These are phyloP conservation scores for Chelmon rostratus DNA, from an alignment of 2,797 vertebrate genomes.

Conservation along the genomic window DNA sequence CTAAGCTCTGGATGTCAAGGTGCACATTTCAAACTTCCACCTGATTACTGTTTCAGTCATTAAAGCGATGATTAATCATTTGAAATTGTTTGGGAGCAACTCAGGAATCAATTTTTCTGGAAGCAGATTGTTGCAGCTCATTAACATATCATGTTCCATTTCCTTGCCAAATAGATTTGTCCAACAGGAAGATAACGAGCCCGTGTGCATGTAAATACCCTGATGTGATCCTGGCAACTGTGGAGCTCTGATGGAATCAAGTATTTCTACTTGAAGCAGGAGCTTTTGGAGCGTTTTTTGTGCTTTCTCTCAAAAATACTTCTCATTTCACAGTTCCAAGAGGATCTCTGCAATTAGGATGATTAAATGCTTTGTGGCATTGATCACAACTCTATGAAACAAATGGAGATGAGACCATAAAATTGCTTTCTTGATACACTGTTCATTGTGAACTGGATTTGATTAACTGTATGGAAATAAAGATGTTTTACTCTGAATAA, in stretches of 20 bases:
- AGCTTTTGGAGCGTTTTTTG: no score
- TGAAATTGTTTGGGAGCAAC: slow-evolving; percentile 34
- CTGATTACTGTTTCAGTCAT: slow-evolving; percentile 49
- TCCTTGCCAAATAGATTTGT: slow-evolving; percentile 54
- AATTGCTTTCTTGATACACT: slow-evolving; percentile 11
- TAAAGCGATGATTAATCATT: slow-evolving; percentile 68
- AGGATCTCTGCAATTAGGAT: slow-evolving; percentile 22
- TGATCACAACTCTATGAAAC: slow-evolving; percentile 19
- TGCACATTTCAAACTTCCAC: slow-evolving; percentile 38
- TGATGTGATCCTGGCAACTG: slow-evolving; percentile 2
- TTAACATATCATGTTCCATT: slow-evolving; percentile 42
- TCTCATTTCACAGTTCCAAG: slow-evolving; percentile 7
- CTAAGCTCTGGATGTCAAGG: slow-evolving; percentile 27
- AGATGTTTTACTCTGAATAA: slow-evolving; percentile 4
- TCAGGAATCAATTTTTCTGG: slow-evolving; percentile 56
- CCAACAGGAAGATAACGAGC: slow-evolving; percentile 42
- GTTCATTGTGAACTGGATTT: slow-evolving; percentile 11
- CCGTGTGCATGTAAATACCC: slow-evolving; percentile 21
- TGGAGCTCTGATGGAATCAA: background rate
- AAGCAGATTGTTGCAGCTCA: slow-evolving; percentile 38
- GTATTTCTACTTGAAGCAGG: background rate
- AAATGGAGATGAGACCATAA: slow-evolving; percentile 13
- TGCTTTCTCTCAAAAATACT: slow-evolving; percentile 4
- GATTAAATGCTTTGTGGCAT: slow-evolving; percentile 18
- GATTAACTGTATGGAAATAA: slow-evolving; percentile 25